Evolutionary conservation across 2,888 invertebrate genomes (phyloP).

Genomic region (Lucinisca nassula): DNA sequence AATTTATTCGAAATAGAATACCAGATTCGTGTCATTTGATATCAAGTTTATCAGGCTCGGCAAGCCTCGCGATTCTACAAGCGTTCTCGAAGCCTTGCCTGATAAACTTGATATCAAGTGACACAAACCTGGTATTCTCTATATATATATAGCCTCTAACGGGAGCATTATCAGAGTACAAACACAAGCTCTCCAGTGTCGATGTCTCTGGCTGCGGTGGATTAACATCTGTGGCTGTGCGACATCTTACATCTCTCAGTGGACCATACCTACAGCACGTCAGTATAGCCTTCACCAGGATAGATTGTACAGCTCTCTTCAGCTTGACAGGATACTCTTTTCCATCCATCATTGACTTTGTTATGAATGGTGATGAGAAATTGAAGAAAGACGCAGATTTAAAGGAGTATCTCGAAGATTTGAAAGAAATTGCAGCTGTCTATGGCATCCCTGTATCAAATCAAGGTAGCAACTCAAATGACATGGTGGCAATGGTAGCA

Average conservation of each 20-base stretch:
- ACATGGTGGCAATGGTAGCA: too few species aligned
- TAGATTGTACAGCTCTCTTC: constrained; percentile 65
- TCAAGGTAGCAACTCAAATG: too few species aligned
- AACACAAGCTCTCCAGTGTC: constrained; percentile 62
- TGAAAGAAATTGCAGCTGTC: constrained; percentile 41
- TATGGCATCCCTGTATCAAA: constrained; percentile 15
- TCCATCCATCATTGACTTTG: constrained; percentile 58
- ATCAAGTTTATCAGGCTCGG: too few species aligned
- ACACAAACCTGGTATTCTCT: too few species aligned
- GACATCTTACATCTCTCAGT: constrained; percentile 69
- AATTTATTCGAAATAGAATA: too few species aligned
- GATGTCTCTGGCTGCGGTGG: constrained; percentile 71
- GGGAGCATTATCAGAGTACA: constrained; percentile 30
- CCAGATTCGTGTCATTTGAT: too few species aligned
- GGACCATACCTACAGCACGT: constrained; percentile 70
- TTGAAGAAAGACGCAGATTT: constrained; percentile 41
- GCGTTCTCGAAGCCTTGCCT: too few species aligned
- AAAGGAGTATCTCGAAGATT: constrained; percentile 29
- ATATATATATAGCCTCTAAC: constrained; percentile 14
- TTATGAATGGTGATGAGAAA: constrained; percentile 37
- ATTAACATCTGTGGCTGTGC: constrained; percentile 63
- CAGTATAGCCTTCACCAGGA: constrained; percentile 69
- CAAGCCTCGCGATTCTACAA: too few species aligned
- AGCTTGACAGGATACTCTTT: constrained; percentile 68
- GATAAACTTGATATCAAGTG: too few species aligned